Evolutionary conservation across 2,113 vertebrate species (phyloP).

Genomic region (Cavia porcellus): DNA sequence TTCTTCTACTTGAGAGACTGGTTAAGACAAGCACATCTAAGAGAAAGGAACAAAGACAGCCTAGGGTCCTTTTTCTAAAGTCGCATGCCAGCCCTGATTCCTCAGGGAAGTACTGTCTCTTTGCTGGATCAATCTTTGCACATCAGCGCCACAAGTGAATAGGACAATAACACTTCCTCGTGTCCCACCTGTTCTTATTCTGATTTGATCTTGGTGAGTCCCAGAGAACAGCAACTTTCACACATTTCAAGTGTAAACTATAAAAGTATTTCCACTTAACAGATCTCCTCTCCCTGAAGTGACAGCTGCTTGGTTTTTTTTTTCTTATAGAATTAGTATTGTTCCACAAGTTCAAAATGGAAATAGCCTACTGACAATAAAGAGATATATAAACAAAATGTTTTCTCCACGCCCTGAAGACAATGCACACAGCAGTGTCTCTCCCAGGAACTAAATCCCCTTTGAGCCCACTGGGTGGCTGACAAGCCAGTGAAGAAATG

Average conservation of each 20-base stretch:
- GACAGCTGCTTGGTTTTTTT: constrained; percentile 14
- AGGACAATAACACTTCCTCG: constrained; percentile 36
- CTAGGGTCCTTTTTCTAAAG: background rate
- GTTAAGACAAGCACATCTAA: background rate
- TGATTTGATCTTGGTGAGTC: constrained; percentile 53
- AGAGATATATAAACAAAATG: constrained; percentile 30
- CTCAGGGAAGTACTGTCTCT: constrained; percentile 18
- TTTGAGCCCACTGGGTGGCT: constrained; percentile 29
- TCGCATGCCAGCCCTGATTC: background rate
- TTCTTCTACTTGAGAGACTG: background rate
- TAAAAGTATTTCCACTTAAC: constrained; percentile 51
- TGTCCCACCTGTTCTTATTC: constrained; percentile 18
- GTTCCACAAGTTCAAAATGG: constrained; percentile 48
- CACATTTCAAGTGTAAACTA: constrained; percentile 69
- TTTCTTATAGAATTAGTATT: constrained; percentile 59
- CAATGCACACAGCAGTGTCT: background rate
- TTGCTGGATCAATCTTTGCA: constrained; percentile 8
- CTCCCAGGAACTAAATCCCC: background rate
- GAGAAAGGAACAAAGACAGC: background rate
- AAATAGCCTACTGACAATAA: constrained; percentile 57
- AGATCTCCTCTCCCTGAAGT: constrained; percentile 59
- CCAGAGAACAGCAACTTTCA: constrained; percentile 64
- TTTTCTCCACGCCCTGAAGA: background rate
- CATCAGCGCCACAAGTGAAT: background rate
- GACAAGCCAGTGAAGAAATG: constrained; percentile 1